Evolutionary conservation across 2,888 invertebrate genomes (phyloP), one percentile per base, ranked within the genome.

Genomic region (Hipparchia sbordonii): DNA sequence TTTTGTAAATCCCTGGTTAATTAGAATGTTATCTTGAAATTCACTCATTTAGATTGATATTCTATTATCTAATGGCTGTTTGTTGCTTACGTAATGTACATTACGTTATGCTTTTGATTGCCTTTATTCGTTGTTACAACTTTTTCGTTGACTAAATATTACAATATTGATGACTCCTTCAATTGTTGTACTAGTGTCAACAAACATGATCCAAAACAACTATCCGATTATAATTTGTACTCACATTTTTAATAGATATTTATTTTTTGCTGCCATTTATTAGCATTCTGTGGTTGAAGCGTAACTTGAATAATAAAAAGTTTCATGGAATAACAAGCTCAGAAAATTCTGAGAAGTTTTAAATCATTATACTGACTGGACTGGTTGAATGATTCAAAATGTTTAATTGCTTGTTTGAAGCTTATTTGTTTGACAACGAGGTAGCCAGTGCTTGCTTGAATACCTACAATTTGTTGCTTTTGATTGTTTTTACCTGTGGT

Each of bases 51-150:
- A 13, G 8, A 7, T 51, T 48, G 23, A 48, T 51, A 54, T 62
- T 51, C 4, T 39, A 45, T n/a, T 45, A 66, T 66, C 39, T n/a
- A 46, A 48, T 63, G 13, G 10, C 48, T n/a, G 12, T 66, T 7
- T 6, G 48, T 48, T 23, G 23, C 23, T 23, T 23, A 23, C 23
- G 23, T 23, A 23, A 46, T 4, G 46, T 46, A 46, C n/a, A n/a
- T 66, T 66, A 45, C 66, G 66, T 66, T 54, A 66, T 66, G 23
- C 23, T 63, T 23, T 48, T 6, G 33, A 6, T 63, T 66, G 39
- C 66, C 39, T 66, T 54, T 54, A n/a, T 12, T 45, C 45, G 45
- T 66, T 66, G 66, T 66, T 66, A 39, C 7, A 54, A 54, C n/a
- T 56, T 66, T 52, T 33, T 56, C 13, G 65, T 52, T 65, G 65